Evolutionary conservation across 2,797 vertebrate species (phyloP).

Genomic region (Staurois parvus): DNA sequence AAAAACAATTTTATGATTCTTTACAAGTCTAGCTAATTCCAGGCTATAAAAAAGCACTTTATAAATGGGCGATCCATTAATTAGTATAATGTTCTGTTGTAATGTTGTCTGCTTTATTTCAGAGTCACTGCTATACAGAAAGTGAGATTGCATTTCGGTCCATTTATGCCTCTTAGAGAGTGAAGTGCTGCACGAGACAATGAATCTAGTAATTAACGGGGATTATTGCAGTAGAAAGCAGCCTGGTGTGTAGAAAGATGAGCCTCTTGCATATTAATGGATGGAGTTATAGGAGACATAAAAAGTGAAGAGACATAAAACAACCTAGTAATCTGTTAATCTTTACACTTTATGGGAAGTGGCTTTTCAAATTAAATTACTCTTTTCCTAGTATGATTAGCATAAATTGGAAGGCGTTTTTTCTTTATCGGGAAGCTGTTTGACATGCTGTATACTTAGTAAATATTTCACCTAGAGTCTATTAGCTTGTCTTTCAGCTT

Average conservation of each 20-base stretch:
- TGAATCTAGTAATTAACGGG: slow-evolving; percentile 43
- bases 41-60: slow-evolving; percentile 51
- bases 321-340: slow-evolving; percentile 40
- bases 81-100: slow-evolving; percentile 36
- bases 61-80: slow-evolving; percentile 48
- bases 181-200: slow-evolving; percentile 35
- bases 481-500: too few relatives aligned
- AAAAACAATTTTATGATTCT: slow-evolving; percentile 39
- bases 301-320: slow-evolving; percentile 37
- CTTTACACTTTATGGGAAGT: slow-evolving; percentile 29
- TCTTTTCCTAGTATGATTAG: slow-evolving; percentile 1
- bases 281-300: slow-evolving; percentile 32
- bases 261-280: slow-evolving; percentile 42
- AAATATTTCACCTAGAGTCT: neutral
- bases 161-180: slow-evolving; percentile 34
- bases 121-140: slow-evolving; percentile 36
- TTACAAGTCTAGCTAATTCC: slow-evolving; percentile 44
- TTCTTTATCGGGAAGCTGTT: neutral
- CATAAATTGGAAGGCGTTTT: neutral
- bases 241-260: slow-evolving; percentile 9
- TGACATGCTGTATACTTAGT: neutral
- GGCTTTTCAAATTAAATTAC: slow-evolving; percentile 29
- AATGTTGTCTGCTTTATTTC: slow-evolving; percentile 47
- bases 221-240: slow-evolving; percentile 50
- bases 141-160: slow-evolving; percentile 29